These are phyloP conservation scores for Apeira syringaria DNA, from an alignment of 2,888 invertebrate species.

Conservation along the genomic window DNA sequence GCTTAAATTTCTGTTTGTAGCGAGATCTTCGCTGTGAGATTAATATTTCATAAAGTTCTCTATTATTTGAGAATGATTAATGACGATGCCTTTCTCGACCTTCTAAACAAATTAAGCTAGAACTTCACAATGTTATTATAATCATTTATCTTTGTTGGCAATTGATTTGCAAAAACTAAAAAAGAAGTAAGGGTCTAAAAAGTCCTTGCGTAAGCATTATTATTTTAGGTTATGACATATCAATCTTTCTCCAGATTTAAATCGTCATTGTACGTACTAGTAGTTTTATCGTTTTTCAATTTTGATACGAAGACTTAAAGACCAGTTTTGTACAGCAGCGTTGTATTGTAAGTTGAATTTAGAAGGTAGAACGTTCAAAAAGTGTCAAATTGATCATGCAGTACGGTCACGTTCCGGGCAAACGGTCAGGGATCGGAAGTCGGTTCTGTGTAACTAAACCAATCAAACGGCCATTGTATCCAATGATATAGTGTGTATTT, in stretches of 20 bases:
- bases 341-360: slow-evolving; percentile 18
- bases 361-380: slow-evolving; percentile 44
- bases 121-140: slow-evolving; percentile 26
- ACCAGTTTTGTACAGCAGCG: slow-evolving; percentile 14
- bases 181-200: slow-evolving; percentile 13
- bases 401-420: slow-evolving; percentile 60
- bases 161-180: slow-evolving; percentile 16
- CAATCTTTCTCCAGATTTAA: slow-evolving; percentile 9
- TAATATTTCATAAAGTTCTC: slow-evolving; percentile 49
- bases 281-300: not conserved
- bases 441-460: slow-evolving; percentile 73
- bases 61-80: slow-evolving; percentile 60
- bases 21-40: slow-evolving; percentile 31
- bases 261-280: slow-evolving; percentile 6
- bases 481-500: slow-evolving; percentile 50
- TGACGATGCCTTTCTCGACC: slow-evolving; percentile 30
- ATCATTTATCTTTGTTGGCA: slow-evolving; percentile 18
- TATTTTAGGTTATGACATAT: slow-evolving; percentile 28
- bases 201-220: slow-evolving; percentile 33
- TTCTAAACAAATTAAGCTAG: slow-evolving; percentile 35
- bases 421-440: slow-evolving; percentile 58
- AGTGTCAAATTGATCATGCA: slow-evolving; percentile 60
- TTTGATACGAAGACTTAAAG: slow-evolving; percentile 4
- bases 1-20: slow-evolving; percentile 51
- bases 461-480: slow-evolving; percentile 73